Conservation (phyloP, 1,140 invertebrate genomes). For the Pygmarrhopalites habei region DNA sequence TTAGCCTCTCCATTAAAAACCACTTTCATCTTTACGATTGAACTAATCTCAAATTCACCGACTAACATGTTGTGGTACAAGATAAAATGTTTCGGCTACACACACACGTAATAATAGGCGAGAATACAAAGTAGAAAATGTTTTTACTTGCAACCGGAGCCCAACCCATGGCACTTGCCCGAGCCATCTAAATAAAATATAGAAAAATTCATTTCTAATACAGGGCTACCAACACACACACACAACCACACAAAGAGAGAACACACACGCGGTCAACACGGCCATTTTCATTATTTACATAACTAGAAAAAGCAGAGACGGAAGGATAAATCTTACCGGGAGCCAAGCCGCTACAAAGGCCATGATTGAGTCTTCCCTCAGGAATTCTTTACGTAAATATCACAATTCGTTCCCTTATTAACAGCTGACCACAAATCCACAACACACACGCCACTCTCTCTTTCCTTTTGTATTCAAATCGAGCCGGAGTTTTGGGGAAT, state of each 20-base stretch:
- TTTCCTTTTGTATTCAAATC: too few relatives aligned
- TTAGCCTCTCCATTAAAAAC: too few relatives aligned
- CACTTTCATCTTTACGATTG: too few relatives aligned
- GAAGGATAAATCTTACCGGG: slow-evolving; percentile 59
- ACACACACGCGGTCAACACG: neutral
- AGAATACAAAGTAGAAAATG: neutral
- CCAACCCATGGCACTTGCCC: slow-evolving; percentile 98
- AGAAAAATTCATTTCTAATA: neutral
- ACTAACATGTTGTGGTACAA: neutral
- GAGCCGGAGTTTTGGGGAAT: too few relatives aligned
- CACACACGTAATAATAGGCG: neutral
- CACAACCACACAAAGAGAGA: neutral
- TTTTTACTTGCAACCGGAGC: slow-evolving; percentile 62
- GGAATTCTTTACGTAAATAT: slow-evolving; percentile 34
- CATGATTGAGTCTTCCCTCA: slow-evolving; percentile 33
- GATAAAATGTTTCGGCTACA: neutral
- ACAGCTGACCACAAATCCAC: too few relatives aligned
- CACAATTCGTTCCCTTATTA: too few relatives aligned
- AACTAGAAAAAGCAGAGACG: neutral
- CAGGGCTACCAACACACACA: neutral
- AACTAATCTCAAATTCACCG: neutral
- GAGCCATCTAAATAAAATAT: slow-evolving; percentile 75
- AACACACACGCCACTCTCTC: too few relatives aligned
- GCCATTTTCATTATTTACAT: neutral
- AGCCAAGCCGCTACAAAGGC: slow-evolving; percentile 86